Conservation (phyloP, 2,113 vertebrate species). For the Phoenicopterus ruber region DNA sequence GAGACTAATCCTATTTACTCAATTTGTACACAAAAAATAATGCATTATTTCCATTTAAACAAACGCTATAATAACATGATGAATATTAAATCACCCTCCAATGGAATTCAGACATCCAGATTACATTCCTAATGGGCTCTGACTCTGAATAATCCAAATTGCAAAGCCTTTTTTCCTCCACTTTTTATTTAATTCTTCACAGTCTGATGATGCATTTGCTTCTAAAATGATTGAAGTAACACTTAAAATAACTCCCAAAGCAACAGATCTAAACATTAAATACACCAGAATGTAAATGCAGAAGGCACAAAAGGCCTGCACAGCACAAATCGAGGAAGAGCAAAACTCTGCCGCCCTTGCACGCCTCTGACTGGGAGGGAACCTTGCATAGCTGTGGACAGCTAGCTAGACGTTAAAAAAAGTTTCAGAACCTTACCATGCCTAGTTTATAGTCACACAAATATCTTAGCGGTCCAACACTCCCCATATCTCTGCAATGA, state of each 20-base stretch:
- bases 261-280: neutral
- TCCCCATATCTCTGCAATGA: neutral
- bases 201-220: neutral
- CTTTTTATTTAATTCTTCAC: constrained; percentile 6
- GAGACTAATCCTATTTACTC: constrained; percentile 27
- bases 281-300: neutral
- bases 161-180: neutral
- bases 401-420: neutral
- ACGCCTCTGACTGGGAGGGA: rapidly evolving
- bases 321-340: neutral
- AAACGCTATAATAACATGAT: neutral
- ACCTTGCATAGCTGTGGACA: neutral
- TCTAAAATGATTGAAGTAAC: neutral
- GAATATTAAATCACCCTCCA: constrained; percentile 4
- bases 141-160: neutral
- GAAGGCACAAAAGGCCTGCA: neutral
- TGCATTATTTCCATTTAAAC: constrained; percentile 38
- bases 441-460: neutral
- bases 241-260: neutral
- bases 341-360: neutral
- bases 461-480: rapidly evolving
- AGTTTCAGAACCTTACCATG: neutral
- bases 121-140: neutral
- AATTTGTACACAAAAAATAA: constrained; percentile 21
- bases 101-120: neutral